phyloP scores from a whole-genome alignment of 2,113 vertebrate genomes.

The Suncus etruscus region DNA sequence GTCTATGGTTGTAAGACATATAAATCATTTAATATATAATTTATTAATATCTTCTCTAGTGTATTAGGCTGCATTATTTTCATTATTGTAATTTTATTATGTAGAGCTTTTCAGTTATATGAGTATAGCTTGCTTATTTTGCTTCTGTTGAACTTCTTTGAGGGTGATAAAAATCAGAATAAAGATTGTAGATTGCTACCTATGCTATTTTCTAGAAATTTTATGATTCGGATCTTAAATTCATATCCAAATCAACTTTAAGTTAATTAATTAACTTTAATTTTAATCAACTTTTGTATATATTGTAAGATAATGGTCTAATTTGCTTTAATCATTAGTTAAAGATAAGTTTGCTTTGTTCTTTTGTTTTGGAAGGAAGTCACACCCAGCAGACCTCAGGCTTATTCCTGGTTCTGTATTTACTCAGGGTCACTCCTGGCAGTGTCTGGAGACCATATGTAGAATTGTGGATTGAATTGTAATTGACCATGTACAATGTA shows the following conservation, averaged over 20 bases:
- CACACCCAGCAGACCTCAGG: too few relatives aligned
- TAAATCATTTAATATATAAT: background rate
- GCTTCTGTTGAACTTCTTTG: background rate
- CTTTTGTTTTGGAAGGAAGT: too few relatives aligned
- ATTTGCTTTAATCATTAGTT: background rate
- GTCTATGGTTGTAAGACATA: too few relatives aligned
- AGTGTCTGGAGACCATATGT: background rate
- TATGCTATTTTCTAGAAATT: background rate
- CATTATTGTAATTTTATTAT: too few relatives aligned
- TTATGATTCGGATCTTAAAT: background rate
- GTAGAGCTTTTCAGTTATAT: too few relatives aligned
- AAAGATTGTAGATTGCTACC: background rate
- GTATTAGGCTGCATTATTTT: too few relatives aligned
- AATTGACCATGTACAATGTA: too few relatives aligned
- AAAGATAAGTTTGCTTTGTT: too few relatives aligned
- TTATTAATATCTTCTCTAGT: background rate
- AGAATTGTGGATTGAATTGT: background rate
- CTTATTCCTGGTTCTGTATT: too few relatives aligned
- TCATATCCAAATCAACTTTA: background rate
- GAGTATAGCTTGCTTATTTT: background rate
- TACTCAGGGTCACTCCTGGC: too few relatives aligned
- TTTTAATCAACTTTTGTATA: background rate
- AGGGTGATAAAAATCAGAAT: background rate
- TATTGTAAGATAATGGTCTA: background rate
- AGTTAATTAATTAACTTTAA: background rate